Conservation (phyloP, 1,140 invertebrate species). For the Stratiolaelaps scimitus region DNA sequence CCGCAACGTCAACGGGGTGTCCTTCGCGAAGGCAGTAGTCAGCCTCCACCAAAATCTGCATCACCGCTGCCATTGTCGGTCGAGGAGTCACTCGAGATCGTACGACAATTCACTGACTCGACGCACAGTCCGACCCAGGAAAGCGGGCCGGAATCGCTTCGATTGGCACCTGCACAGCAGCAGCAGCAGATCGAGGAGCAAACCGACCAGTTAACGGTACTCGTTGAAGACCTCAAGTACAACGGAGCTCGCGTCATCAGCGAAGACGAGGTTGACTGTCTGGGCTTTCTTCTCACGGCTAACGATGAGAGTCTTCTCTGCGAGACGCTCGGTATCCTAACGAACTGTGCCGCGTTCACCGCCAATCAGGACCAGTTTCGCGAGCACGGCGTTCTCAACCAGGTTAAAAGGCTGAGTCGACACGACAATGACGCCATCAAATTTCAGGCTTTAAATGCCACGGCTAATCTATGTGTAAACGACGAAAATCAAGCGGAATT, state of each 20-base stretch:
- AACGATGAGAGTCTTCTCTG: slow-evolving; percentile 12
- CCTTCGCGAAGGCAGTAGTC: not conserved
- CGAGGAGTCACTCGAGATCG: not conserved
- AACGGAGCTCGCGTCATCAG: slow-evolving; percentile 25
- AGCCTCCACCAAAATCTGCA: not conserved
- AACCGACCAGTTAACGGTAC: slow-evolving; percentile 16
- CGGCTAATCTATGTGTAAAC: slow-evolving; percentile 19
- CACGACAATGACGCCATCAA: slow-evolving; percentile 26
- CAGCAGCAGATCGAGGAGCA: slow-evolving; percentile 21
- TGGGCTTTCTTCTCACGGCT: slow-evolving; percentile 23
- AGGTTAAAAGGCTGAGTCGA: slow-evolving; percentile 1
- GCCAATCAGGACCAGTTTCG: slow-evolving; percentile 17
- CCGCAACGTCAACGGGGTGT: not conserved
- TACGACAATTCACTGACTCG: slow-evolving; percentile 6
- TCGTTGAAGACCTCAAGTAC: slow-evolving; percentile 28
- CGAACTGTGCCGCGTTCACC: slow-evolving; percentile 17
- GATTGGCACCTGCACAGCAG: not conserved
- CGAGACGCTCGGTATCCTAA: slow-evolving; percentile 16
- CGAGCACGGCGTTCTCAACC: slow-evolving; percentile 7
- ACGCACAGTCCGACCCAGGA: not conserved
- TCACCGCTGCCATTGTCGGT: slow-evolving; percentile 12
- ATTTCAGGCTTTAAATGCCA: slow-evolving; percentile 2
- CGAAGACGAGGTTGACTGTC: slow-evolving; percentile 18
- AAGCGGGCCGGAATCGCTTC: too few species aligned
- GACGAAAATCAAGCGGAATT: slow-evolving; percentile 23